Percentiles rank a stretch among this genome's conserved stretches.
These are phyloP conservation scores for Calycopis cecrops DNA, from an alignment of 1,140 invertebrate genomes.

Conservation along the genomic window DNA sequence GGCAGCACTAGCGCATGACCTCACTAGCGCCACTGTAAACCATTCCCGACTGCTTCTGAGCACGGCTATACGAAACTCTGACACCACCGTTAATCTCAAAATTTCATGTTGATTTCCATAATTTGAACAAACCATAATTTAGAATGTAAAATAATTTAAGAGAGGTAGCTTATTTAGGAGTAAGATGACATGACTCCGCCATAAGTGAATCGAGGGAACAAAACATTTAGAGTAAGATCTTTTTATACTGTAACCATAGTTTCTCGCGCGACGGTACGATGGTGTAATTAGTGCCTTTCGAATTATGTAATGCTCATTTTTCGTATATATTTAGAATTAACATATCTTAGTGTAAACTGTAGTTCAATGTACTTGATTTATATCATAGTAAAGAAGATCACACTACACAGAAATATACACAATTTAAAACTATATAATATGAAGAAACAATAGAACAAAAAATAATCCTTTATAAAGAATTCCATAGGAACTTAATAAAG, in stretches of 20 bases:
- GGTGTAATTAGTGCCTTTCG: conserved; percentile 43
- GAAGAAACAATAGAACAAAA: neutral
- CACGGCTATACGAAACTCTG: conserved; percentile 70
- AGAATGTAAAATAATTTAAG: conserved; percentile 34
- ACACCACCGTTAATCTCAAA: conserved; percentile 47
- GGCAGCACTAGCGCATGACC: neutral
- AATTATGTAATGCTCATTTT: conserved; percentile 51
- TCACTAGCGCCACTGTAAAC: too few species aligned
- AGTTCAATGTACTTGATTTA: conserved; percentile 15
- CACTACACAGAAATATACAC: neutral
- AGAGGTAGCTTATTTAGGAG: conserved; percentile 37
- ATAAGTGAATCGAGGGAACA: conserved; percentile 62
- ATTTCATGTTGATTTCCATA: conserved; percentile 37
- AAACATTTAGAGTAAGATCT: conserved; percentile 46
- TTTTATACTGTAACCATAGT: conserved; percentile 34
- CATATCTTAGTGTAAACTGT: conserved; percentile 44
- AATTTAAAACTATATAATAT: conserved; percentile 1
- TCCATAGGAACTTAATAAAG: neutral
- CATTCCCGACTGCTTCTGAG: conserved; percentile 26
- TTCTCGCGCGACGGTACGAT: conserved; percentile 30
- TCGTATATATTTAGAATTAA: conserved; percentile 41
- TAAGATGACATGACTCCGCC: conserved; percentile 62
- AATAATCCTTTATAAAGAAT: too few species aligned
- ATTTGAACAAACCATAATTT: conserved; percentile 49
- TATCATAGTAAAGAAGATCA: neutral